Evolutionary conservation across 2,113 vertebrate genomes (phyloP).

Genomic region (Vidua macroura): DNA sequence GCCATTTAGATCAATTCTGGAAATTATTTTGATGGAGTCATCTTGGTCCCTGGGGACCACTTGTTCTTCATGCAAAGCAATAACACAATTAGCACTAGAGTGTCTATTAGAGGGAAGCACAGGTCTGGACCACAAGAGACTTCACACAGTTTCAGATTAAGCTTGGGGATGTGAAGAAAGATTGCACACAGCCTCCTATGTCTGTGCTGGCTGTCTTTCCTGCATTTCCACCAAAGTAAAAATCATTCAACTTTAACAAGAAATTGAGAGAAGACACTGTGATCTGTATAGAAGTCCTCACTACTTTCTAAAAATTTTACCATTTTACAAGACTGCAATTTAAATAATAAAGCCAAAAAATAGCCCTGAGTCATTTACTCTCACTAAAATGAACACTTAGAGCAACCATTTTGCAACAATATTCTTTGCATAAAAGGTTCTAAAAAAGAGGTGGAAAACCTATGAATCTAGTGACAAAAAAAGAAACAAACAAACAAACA

Average conservation of each 20-base stretch:
- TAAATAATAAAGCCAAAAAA: not conserved
- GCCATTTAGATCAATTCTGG: not conserved
- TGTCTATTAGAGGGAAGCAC: not conserved
- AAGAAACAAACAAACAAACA: no score
- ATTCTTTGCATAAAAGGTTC: not conserved
- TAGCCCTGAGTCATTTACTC: not conserved
- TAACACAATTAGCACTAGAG: not conserved
- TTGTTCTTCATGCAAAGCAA: not conserved
- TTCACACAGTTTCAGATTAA: not conserved
- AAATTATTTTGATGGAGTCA: not conserved
- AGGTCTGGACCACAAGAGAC: not conserved
- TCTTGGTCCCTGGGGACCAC: not conserved
- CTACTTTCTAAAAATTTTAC: not conserved
- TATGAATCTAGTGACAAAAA: not conserved
- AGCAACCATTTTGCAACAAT: not conserved
- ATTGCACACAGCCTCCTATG: not conserved
- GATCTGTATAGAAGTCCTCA: not conserved
- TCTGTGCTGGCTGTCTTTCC: not conserved
- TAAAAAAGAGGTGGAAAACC: not conserved
- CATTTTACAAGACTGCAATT: not conserved
- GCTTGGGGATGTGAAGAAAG: not conserved
- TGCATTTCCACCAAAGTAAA: not conserved
- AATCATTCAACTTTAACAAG: not conserved
- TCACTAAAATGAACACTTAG: not conserved
- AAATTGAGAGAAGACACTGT: not conserved